Percentiles rank a stretch among this genome's conserved stretches.
These are phyloP conservation scores for Phylloscopus trochilus DNA, from an alignment of 2,113 vertebrate species.

Conservation along the genomic window DNA sequence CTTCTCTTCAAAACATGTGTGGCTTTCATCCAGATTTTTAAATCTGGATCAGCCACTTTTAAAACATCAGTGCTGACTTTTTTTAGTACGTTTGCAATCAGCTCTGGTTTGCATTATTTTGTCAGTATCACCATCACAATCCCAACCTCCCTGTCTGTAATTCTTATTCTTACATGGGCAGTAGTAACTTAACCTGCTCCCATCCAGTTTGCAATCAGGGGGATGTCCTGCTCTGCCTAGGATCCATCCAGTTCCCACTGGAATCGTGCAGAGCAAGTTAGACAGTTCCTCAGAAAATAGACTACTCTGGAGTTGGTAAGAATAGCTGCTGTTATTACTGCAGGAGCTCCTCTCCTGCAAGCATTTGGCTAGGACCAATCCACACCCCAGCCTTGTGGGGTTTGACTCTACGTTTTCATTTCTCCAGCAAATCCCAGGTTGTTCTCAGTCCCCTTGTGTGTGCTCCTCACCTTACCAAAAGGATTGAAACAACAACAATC, in stretches of 20 bases:
- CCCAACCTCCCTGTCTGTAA: background rate
- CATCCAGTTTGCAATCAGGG: rapidly evolving
- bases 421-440: background rate
- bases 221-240: background rate
- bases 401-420: background rate
- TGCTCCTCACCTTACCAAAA: background rate
- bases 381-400: background rate
- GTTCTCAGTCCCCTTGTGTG: background rate
- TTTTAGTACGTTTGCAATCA: background rate
- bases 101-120: background rate
- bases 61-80: background rate
- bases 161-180: background rate
- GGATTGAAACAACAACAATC: background rate
- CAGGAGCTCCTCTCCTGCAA: background rate
- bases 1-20: background rate
- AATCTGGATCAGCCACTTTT: background rate
- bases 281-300: background rate
- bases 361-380: background rate
- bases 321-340: background rate
- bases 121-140: background rate
- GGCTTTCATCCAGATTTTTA: background rate
- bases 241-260: background rate
- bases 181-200: background rate
- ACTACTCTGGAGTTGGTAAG: background rate
- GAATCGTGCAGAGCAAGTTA: background rate